These are phyloP conservation scores for Thecophora atra DNA, from an alignment of 2,888 invertebrate genomes.

Conservation along the genomic window DNA sequence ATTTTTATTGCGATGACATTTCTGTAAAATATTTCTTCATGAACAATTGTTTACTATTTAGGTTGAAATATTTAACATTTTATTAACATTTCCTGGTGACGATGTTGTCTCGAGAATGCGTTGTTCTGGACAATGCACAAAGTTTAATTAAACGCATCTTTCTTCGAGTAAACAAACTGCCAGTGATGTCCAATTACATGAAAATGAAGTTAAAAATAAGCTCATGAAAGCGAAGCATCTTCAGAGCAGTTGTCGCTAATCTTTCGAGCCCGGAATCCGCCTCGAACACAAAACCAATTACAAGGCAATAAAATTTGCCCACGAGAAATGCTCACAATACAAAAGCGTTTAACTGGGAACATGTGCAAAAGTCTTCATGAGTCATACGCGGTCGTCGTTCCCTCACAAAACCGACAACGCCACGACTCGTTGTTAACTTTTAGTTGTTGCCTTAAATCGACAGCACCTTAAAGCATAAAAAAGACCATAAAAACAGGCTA, in stretches of 20 bases:
- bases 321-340: not conserved
- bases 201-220: not conserved
- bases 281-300: conserved; percentile 36
- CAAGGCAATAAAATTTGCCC: conserved; percentile 38
- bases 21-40: not conserved
- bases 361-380: conserved; percentile 4
- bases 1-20: not conserved
- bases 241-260: not conserved
- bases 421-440: conserved; percentile 1
- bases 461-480: conserved; percentile 24
- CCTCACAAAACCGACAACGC: not conserved
- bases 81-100: conserved; percentile 10
- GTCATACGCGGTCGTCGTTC: not conserved
- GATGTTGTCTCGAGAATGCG: not conserved
- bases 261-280: not conserved
- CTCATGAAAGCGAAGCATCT: not conserved
- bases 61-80: conserved; percentile 21
- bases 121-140: not conserved
- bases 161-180: not conserved
- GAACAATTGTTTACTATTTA: conserved; percentile 2
- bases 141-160: not conserved
- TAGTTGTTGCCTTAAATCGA: conserved; percentile 32
- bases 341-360: conserved; percentile 27
- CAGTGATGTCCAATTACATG: not conserved
- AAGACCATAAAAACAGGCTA: conserved; percentile 27